Evolutionary conservation across 2,113 vertebrate species (phyloP), one percentile per base, ranked within the genome.

Genomic region (Melierax canorus): DNA sequence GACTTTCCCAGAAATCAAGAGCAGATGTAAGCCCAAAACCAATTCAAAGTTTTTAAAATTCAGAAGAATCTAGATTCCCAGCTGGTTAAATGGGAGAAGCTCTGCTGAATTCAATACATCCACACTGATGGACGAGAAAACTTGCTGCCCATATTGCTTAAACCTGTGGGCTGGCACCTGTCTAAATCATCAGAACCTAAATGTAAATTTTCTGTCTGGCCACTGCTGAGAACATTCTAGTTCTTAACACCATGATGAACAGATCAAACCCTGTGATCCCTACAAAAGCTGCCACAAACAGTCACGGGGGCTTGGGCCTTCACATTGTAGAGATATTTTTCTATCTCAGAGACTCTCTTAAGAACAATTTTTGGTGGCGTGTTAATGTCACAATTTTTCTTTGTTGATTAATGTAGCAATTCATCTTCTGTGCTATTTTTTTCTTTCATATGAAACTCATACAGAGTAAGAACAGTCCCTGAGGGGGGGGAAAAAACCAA

Each of bases 401-500:
- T 92, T 78, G 11, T 53, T 53, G 23, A 64, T 64, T 46, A 48
- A 43, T 46, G 12, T 18, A 43, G 22, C 4, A 58, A 59, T 63
- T 77, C 1, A 36, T 75, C 19, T 72, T 75, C 62, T 79, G 23
- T 27, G 36, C 6, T 68, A 14, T 18, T 34, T 53, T 76, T 45
- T 48, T 84, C 66, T 64, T 26, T 34, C 50, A 13, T 75, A 74
- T 26, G 32, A 68, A 51, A 32, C 26, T 58, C 26, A n/a, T 29
- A 23, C 23, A 72, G 43, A 69, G 8, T 50, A 59, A 45, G 32
- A 62, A 34, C 6, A 45, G 23, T 36, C 53, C 53, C 12, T 5
- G 18, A 5, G 24, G 11, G 10, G 13, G 13, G 5, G 0, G 0
- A 0, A 0, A 6, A 15, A 58, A 4, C 11, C 13, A 86, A 2